phyloP scores from a whole-genome alignment of 2,113 vertebrate species.

The Ageneiosus marmoratus region DNA sequence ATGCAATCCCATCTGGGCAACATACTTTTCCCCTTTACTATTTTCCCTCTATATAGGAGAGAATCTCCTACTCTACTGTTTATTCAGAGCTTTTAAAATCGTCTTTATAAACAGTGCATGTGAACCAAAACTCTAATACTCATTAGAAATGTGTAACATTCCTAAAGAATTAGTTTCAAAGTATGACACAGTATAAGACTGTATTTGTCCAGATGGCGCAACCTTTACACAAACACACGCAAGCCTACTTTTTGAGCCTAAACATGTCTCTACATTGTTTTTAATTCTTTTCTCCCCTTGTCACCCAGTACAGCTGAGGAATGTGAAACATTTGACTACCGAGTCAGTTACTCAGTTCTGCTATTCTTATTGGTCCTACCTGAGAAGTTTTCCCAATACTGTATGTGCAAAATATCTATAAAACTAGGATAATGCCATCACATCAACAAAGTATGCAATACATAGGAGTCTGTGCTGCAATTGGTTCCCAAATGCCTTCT shows the following conservation, averaged over 20 bases:
- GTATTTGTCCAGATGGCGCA: constrained; percentile 18
- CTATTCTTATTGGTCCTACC: no score
- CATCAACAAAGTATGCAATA: background rate
- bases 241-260: constrained; percentile 17
- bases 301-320: constrained; percentile 21
- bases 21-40: background rate
- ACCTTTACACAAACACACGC: background rate
- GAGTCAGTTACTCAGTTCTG: background rate
- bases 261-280: constrained; percentile 43
- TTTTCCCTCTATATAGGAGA: background rate
- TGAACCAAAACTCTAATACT: background rate
- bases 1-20: background rate
- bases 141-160: background rate
- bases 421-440: no score
- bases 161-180: background rate
- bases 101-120: background rate
- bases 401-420: background rate
- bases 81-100: background rate
- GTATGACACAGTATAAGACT: background rate
- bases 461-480: background rate
- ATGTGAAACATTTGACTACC: constrained; percentile 30
- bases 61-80: background rate
- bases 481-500: background rate
- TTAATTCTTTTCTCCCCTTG: constrained; percentile 12
- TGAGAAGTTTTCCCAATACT: background rate